Conservation (phyloP, 1,140 invertebrate species). For the Metopolophium dirhodum region DNA sequence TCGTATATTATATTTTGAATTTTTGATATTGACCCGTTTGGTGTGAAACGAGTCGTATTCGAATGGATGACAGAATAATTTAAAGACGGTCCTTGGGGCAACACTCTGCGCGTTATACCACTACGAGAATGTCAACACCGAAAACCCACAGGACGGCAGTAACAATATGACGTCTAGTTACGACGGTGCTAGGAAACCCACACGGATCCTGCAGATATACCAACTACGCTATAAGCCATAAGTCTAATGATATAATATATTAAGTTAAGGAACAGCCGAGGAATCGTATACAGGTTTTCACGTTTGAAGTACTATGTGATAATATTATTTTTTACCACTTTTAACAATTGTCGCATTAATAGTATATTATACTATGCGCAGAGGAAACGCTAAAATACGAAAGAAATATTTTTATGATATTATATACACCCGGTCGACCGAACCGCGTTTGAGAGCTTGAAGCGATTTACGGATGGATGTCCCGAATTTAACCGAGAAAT, state of each 20-base stretch:
- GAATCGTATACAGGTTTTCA: neutral
- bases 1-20: neutral
- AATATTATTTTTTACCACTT: neutral
- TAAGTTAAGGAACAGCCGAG: too few relatives aligned
- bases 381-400: too few relatives aligned
- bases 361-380: too few relatives aligned
- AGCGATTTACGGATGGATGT: too few relatives aligned
- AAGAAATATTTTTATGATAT: neutral
- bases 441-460: too few relatives aligned
- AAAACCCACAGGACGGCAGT: neutral
- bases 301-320: too few relatives aligned
- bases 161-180: neutral
- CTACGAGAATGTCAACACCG: neutral
- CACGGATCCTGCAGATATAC: too few relatives aligned
- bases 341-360: too few relatives aligned
- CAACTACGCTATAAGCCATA: too few relatives aligned
- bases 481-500: too few relatives aligned
- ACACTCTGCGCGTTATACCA: neutral
- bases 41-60: neutral
- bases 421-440: too few relatives aligned
- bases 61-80: slow-evolving; percentile 30
- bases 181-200: neutral
- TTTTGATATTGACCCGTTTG: slow-evolving; percentile 1
- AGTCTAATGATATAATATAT: neutral
- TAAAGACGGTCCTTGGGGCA: slow-evolving; percentile 4